These are phyloP conservation scores for Nesidiocoris tenuis DNA, from an alignment of 2,888 invertebrate species.

Conservation along the genomic window DNA sequence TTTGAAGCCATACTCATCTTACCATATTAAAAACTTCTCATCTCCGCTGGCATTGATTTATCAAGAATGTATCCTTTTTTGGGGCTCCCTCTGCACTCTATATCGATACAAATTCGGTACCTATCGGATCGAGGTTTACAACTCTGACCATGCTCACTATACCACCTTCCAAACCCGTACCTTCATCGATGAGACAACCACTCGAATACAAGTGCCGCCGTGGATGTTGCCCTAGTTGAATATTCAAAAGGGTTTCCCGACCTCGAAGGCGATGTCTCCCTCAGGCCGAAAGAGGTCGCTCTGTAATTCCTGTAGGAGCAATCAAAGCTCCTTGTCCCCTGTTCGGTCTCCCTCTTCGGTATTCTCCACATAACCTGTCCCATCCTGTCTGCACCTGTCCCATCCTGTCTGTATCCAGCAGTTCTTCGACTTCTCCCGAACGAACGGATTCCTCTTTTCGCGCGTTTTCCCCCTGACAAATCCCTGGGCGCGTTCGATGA, in stretches of 20 bases:
- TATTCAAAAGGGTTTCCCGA: slow-evolving; percentile 31
- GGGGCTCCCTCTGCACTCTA: too few species aligned
- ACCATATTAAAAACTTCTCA: too few species aligned
- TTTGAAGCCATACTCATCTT: too few species aligned
- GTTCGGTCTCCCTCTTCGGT: not conserved
- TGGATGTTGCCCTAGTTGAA: slow-evolving; percentile 11
- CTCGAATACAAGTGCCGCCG: not conserved
- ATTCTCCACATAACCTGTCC: not conserved
- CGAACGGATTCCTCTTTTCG: not conserved
- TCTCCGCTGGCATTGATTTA: too few species aligned
- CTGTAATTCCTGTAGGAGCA: slow-evolving; percentile 30
- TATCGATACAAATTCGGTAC: too few species aligned
- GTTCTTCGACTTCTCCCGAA: not conserved
- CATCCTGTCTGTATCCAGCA: too few species aligned
- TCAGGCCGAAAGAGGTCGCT: not conserved
- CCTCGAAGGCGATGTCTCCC: not conserved
- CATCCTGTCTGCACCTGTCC: not conserved
- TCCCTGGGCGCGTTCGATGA: not conserved
- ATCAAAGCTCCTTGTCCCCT: slow-evolving; percentile 16
- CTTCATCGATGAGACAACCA: not conserved
- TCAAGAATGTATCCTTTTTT: too few species aligned
- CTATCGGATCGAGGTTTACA: not conserved
- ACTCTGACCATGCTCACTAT: not conserved
- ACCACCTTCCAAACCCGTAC: not conserved
- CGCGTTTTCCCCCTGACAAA: not conserved